phyloP scores from a whole-genome alignment of 2,797 vertebrate species.

The Acanthurus tractus region DNA sequence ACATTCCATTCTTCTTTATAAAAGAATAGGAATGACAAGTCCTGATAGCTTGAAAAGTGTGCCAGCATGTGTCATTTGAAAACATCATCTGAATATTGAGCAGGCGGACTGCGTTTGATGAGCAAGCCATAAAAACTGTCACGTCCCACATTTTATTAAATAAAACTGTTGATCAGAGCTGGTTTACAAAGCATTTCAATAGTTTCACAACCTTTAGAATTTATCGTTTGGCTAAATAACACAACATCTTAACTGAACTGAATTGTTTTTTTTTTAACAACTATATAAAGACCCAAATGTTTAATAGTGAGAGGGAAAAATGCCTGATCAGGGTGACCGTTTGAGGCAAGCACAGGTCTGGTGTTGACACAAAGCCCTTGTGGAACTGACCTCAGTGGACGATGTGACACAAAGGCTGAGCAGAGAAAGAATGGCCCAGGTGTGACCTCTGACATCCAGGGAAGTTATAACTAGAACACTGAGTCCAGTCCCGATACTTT shows the following conservation, averaged over 20 bases:
- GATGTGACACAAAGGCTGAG: slow-evolving; percentile 75
- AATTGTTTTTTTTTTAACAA: not conserved
- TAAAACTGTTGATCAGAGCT: slow-evolving; percentile 11
- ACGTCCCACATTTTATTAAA: slow-evolving; percentile 44
- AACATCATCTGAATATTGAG: slow-evolving; percentile 65
- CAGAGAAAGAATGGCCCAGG: slow-evolving; percentile 83
- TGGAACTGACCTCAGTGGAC: slow-evolving; percentile 73
- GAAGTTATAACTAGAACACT: slow-evolving; percentile 78
- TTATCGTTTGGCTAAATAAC: not conserved
- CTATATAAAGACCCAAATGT: slow-evolving; percentile 25
- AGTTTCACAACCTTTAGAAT: not conserved
- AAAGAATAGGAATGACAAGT: slow-evolving; percentile 65
- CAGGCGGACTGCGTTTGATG: slow-evolving; percentile 52
- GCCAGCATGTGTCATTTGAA: slow-evolving; percentile 69
- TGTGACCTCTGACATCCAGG: slow-evolving; percentile 74
- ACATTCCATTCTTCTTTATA: slow-evolving; percentile 76
- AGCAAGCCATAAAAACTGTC: slow-evolving; percentile 45
- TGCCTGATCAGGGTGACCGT: slow-evolving; percentile 59
- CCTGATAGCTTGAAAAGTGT: slow-evolving; percentile 74
- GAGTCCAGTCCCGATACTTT: slow-evolving; percentile 71
- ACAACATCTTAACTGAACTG: not conserved
- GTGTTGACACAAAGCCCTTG: slow-evolving; percentile 66
- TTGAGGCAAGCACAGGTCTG: slow-evolving; percentile 49
- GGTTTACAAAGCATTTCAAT: slow-evolving; percentile 8
- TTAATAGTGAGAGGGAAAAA: slow-evolving; percentile 48